Conservation (phyloP, 2,888 invertebrate species). For the Polydrusus tereticollis region DNA sequence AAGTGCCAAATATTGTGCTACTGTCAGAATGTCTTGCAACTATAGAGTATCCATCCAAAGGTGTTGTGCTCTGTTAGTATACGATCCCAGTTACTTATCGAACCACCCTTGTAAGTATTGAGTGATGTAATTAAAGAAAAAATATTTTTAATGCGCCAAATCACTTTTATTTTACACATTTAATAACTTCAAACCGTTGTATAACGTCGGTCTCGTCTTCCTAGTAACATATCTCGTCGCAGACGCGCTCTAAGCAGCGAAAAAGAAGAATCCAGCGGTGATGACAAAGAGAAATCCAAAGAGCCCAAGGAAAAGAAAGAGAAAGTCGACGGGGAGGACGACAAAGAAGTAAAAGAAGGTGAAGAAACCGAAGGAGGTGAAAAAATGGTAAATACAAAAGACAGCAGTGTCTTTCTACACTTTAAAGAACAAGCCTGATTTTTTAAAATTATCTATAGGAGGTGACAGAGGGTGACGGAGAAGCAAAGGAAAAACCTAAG, state of each 20-base stretch:
- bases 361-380: conserved; percentile 71
- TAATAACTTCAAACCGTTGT: not conserved
- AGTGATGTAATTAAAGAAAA: too few relatives aligned
- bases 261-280: conserved; percentile 63
- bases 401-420: too few relatives aligned
- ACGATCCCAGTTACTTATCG: too few relatives aligned
- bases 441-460: too few relatives aligned
- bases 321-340: conserved; percentile 56
- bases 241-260: conserved; percentile 56
- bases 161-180: too few relatives aligned
- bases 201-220: not conserved
- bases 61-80: too few relatives aligned
- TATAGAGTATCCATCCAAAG: too few relatives aligned
- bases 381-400: conserved; percentile 54
- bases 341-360: conserved; percentile 62
- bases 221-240: conserved; percentile 12
- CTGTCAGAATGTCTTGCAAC: too few relatives aligned
- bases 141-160: too few relatives aligned
- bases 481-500: conserved; percentile 68
- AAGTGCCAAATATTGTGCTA: too few relatives aligned
- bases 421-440: too few relatives aligned
- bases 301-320: conserved; percentile 53
- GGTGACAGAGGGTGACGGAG: conserved; percentile 47
- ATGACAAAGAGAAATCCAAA: conserved; percentile 54
- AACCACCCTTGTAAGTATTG: too few relatives aligned